Conservation (phyloP, 2,113 vertebrate species). For the Halichoeres trimaculatus region DNA sequence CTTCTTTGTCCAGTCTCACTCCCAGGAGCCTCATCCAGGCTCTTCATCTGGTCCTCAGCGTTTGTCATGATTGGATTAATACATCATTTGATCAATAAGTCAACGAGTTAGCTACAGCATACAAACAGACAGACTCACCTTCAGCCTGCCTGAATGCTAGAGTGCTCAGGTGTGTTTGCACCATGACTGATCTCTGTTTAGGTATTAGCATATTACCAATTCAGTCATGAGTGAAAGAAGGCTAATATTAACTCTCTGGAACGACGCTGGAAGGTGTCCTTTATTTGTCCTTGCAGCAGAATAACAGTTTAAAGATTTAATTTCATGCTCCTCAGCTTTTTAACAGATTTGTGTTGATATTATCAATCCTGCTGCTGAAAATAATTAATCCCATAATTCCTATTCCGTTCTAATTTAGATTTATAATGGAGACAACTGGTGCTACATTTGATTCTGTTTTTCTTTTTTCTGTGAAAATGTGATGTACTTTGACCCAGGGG, state of each 20-base stretch:
- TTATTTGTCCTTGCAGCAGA: conserved; percentile 45
- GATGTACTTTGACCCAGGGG: too few species aligned
- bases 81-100: background rate
- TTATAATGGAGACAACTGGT: background rate
- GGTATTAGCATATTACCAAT: conserved; percentile 40
- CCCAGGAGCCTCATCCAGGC: conserved; percentile 12
- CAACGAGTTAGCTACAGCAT: background rate
- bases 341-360: conserved; percentile 11
- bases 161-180: background rate
- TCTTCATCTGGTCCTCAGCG: conserved; percentile 56
- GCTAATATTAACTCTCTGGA: conserved; percentile 70
- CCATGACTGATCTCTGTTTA: conserved; percentile 39
- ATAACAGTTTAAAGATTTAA: background rate
- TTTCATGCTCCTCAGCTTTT: conserved; percentile 10
- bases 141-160: background rate
- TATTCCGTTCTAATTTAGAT: background rate
- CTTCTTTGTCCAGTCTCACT: conserved; percentile 13
- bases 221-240: conserved; percentile 56
- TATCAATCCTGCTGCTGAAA: background rate
- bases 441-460: too few species aligned
- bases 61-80: conserved; percentile 11
- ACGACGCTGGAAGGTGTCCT: conserved; percentile 62
- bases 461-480: too few species aligned
- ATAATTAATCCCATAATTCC: background rate
- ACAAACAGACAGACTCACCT: conserved; percentile 52